These are phyloP conservation scores for Anoplopoma fimbria DNA, from an alignment of 2,113 vertebrate genomes.

Conservation along the genomic window DNA sequence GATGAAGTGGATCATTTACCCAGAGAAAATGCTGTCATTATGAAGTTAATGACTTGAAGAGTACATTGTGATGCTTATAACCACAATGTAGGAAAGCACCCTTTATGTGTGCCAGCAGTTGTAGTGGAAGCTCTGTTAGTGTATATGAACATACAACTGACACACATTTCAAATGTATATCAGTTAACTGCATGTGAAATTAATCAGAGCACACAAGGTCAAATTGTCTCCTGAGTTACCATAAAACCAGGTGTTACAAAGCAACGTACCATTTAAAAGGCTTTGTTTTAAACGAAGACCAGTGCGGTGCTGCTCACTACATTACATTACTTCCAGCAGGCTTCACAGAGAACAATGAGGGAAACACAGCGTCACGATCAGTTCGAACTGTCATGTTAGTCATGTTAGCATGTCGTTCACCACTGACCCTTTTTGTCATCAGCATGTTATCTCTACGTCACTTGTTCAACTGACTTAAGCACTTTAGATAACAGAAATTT, in stretches of 20 bases:
- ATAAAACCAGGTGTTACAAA: neutral
- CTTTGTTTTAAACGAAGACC: too few relatives aligned
- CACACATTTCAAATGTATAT: neutral
- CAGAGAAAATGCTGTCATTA: constrained; percentile 22
- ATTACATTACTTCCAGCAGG: too few relatives aligned
- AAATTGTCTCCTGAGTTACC: neutral
- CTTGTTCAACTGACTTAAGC: too few relatives aligned
- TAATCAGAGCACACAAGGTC: neutral
- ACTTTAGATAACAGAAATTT: too few relatives aligned
- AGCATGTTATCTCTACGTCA: too few relatives aligned
- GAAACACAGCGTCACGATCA: too few relatives aligned
- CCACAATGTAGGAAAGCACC: neutral
- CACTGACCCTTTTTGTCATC: too few relatives aligned
- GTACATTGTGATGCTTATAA: neutral
- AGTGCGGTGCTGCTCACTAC: too few relatives aligned
- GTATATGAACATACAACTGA: neutral
- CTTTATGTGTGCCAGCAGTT: neutral
- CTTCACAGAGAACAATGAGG: too few relatives aligned
- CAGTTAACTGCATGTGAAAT: neutral
- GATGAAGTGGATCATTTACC: constrained; percentile 50
- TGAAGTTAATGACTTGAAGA: constrained; percentile 15
- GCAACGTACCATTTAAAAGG: neutral
- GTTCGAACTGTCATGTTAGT: too few relatives aligned
- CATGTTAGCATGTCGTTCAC: too few relatives aligned
- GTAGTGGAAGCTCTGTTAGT: neutral